Evolutionary conservation across 2,888 invertebrate species (phyloP).

Genomic region (Cotesia congregata): DNA sequence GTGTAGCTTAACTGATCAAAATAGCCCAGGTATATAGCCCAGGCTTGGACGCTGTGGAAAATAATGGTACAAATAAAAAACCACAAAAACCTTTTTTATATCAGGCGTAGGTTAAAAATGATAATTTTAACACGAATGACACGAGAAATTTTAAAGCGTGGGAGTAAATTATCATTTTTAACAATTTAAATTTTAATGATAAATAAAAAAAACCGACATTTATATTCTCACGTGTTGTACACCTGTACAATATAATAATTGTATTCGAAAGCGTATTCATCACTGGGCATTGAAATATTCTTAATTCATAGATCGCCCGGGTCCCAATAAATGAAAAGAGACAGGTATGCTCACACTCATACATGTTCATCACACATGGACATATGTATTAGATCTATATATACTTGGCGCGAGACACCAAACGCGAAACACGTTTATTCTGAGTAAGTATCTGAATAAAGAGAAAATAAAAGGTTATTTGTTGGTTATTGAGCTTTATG

Average conservation of each 20-base stretch:
- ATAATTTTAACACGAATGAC: slow-evolving; percentile 26
- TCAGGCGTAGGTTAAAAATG: neutral
- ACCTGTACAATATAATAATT: neutral
- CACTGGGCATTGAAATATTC: neutral
- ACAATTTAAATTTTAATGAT: slow-evolving; percentile 23
- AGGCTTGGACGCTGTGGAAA: neutral
- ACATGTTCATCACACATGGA: too few relatives aligned
- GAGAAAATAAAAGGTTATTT: too few relatives aligned
- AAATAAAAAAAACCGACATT: slow-evolving; percentile 3
- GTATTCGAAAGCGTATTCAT: slow-evolving; percentile 10
- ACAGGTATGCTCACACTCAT: neutral
- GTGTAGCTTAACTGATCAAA: slow-evolving; percentile 25
- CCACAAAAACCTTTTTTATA: neutral
- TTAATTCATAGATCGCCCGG: neutral
- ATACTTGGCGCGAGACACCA: too few relatives aligned
- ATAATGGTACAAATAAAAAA: slow-evolving; percentile 9
- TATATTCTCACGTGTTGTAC: neutral
- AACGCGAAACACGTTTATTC: too few relatives aligned
- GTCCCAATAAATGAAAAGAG: neutral
- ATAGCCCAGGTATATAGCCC: slow-evolving; percentile 28
- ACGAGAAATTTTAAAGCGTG: slow-evolving; percentile 34
- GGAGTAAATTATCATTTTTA: slow-evolving; percentile 44
- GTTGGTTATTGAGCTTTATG: neutral
- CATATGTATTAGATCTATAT: too few relatives aligned
- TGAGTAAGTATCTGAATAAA: too few relatives aligned